Base-by-base conservation (phyloP, 1,140 invertebrate species). In the Aphis gossypii region DNA sequence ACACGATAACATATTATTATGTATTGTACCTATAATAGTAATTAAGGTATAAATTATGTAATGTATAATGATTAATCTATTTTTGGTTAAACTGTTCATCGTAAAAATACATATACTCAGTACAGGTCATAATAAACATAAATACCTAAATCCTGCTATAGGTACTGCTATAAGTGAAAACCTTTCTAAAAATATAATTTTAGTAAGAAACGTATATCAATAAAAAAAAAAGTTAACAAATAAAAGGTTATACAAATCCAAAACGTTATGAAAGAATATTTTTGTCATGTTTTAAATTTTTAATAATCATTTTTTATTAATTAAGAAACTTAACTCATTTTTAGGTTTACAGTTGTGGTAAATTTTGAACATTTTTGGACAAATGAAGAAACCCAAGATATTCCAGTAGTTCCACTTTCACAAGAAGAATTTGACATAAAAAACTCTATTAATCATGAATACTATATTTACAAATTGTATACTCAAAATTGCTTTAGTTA, bases 341-440 rank as follows among this genome's bases (percentile, higher is more conserved):
- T 92, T 92, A 92, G 90, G n/a, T 92, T 11, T 1, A 92, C 90
- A 35, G n/a, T 92, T 35, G 90, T 92, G 2, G 21, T 41, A 7
- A 46, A 92, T 41, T 92, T 35, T 82, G n/a, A 92, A 82, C 90
- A 76, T 54, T 92, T 18, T 48, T 92, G 90, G 90, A 82, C n/a
- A 35, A 82, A 82, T 41, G 44, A 92, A 92, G 60, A 92, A 82
- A 92, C 90, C 18, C 7, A 56, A 7, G 90, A 44, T 8, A 82
- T 92, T 48, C 68, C 46, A 82, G 90, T 92, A 23, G 41, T 21
- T 23, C 0, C 2, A 48, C 1, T 90, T 41, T 60, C 54, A 38
- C 5, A 35, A 38, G 51, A 60, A 44, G 88, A 90, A 30, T 90
- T 30, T 60, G 30, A 56, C 0, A 60, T 90, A 7, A 90, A 90